A percentile compares a stretch with the other conserved stretches of the same genome.
These are phyloP conservation scores for Glaucidium brasilianum DNA, from an alignment of 2,113 vertebrate species.

Conservation along the genomic window DNA sequence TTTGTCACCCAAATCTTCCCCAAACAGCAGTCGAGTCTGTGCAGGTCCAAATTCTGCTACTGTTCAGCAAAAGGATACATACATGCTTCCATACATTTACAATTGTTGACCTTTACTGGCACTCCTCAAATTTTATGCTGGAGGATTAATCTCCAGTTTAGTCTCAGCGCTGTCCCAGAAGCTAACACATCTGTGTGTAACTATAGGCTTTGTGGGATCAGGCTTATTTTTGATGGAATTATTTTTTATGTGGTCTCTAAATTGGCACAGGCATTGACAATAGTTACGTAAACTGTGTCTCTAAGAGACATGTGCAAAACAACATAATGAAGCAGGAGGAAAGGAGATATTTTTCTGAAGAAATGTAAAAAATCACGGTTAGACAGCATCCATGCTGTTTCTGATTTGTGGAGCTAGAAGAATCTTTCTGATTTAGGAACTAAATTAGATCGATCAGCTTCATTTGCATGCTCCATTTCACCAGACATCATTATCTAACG, in stretches of 20 bases:
- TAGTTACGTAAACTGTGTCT: not conserved
- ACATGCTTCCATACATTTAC: not conserved
- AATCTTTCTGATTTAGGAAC: not conserved
- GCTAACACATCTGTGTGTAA: not conserved
- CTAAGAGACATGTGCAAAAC: not conserved
- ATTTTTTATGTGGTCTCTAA: not conserved
- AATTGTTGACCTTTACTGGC: not conserved
- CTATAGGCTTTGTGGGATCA: not conserved
- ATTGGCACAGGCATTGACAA: not conserved
- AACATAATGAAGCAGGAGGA: not conserved
- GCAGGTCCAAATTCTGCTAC: not conserved
- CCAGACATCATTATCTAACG: fast-evolving
- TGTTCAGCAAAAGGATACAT: not conserved
- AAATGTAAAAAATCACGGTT: not conserved
- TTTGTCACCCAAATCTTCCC: not conserved
- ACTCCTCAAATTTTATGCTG: not conserved
- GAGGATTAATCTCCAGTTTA: not conserved
- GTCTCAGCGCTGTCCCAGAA: not conserved
- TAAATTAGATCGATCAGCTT: not conserved
- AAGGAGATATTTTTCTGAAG: not conserved
- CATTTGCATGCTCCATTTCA: not conserved
- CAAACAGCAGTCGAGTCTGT: not conserved
- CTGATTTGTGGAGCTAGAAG: not conserved
- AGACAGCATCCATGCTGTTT: not conserved
- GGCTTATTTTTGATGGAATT: not conserved